Conservation (phyloP, 2,888 invertebrate species). For the Lasioglossum marginatum region DNA sequence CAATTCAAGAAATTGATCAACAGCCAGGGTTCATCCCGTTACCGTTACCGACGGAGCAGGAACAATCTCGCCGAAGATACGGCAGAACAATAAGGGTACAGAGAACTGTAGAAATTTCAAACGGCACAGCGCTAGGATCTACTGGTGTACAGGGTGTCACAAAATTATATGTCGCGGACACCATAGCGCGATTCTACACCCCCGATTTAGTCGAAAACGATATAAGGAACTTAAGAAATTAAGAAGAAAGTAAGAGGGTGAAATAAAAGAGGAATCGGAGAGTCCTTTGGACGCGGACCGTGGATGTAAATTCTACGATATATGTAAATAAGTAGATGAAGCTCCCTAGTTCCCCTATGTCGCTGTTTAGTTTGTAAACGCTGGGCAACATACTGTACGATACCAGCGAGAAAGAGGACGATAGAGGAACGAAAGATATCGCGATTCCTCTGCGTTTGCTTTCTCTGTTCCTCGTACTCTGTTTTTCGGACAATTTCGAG, state of each 20-base stretch:
- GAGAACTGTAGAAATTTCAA: conserved; percentile 25
- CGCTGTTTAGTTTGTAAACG: background rate
- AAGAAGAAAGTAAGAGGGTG: too few species aligned
- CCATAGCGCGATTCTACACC: too few species aligned
- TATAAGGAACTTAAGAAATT: too few species aligned
- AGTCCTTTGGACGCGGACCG: too few species aligned
- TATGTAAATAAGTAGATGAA: background rate
- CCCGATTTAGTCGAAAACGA: too few species aligned
- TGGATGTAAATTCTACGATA: background rate
- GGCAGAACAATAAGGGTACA: background rate
- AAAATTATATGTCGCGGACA: too few species aligned
- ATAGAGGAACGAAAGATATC: conserved; percentile 32
- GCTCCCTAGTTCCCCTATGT: background rate
- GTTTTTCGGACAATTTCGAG: conserved; percentile 54
- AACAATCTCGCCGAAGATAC: conserved; percentile 7
- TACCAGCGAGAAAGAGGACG: background rate
- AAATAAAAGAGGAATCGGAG: too few species aligned
- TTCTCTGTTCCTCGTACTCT: conserved; percentile 5
- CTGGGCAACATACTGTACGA: background rate
- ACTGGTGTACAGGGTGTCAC: background rate
- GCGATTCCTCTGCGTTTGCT: background rate
- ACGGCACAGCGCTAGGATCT: background rate
- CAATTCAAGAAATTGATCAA: background rate
- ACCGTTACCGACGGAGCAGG: conserved; percentile 38
- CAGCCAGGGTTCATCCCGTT: background rate